These are phyloP conservation scores for Gymnothorax reevesii DNA, from an alignment of 2,797 vertebrate species.

Conservation along the genomic window DNA sequence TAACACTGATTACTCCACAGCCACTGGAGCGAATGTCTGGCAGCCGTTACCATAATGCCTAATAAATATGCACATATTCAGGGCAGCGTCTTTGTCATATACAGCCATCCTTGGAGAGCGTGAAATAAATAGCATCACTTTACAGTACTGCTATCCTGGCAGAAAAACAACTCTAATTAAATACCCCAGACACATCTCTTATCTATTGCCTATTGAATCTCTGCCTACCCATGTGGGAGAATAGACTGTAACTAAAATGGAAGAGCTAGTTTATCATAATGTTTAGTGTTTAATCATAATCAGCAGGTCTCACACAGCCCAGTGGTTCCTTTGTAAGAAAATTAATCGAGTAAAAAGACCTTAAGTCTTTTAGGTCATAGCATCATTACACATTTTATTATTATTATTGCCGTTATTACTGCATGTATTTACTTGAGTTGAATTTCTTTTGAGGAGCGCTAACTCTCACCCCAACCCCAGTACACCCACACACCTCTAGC, in stretches of 20 bases:
- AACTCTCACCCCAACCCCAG: not conserved
- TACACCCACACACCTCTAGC: not conserved
- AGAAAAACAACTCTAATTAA: constrained; percentile 32
- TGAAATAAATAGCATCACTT: constrained; percentile 32
- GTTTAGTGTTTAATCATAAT: not conserved
- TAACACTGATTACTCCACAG: not conserved
- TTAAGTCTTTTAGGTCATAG: not conserved
- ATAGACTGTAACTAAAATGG: constrained; percentile 3
- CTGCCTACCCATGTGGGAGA: not conserved
- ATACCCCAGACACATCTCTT: constrained; percentile 20
- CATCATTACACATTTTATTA: constrained; percentile 1
- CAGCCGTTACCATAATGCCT: not conserved
- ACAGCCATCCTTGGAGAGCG: constrained; percentile 23
- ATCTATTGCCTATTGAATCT: constrained; percentile 11
- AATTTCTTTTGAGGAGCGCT: not conserved
- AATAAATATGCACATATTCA: constrained; percentile 32
- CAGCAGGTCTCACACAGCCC: not conserved
- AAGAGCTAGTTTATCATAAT: constrained; percentile 13
- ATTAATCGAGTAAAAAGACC: constrained; percentile 11
- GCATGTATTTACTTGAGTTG: not conserved
- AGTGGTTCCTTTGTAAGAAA: not conserved
- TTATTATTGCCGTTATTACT: not conserved
- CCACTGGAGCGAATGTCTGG: not conserved
- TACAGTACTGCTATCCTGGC: constrained; percentile 30
- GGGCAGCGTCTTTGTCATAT: constrained; percentile 27